A percentile compares a stretch with the other conserved stretches of the same genome.
Evolutionary conservation across 2,797 vertebrate genomes (phyloP).

Genomic region (Bucorvus abyssinicus): DNA sequence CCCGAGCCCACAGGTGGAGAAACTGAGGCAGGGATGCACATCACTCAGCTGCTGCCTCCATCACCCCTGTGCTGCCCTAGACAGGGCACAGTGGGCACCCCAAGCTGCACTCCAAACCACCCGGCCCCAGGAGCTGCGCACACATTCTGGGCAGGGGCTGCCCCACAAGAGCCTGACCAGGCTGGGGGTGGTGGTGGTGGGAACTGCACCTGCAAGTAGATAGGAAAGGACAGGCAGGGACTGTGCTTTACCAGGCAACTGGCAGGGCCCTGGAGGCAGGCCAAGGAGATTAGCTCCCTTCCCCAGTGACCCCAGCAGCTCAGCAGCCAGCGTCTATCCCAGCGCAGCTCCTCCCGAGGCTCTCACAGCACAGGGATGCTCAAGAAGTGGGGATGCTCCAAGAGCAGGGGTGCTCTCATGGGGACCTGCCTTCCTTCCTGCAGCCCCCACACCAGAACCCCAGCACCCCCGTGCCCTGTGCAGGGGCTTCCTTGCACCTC

Average conservation of each 20-base stretch:
- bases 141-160: background rate
- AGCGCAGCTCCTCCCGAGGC: background rate
- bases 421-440: background rate
- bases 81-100: background rate
- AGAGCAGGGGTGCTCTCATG: background rate
- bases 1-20: background rate
- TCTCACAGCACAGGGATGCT: background rate
- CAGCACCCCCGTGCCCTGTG: background rate
- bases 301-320: background rate
- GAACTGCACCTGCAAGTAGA: background rate
- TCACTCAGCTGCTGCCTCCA: background rate
- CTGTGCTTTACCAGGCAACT: background rate
- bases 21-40: background rate
- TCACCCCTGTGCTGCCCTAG: background rate
- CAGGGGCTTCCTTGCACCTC: background rate
- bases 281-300: conserved; percentile 6
- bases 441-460: background rate
- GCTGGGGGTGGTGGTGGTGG: background rate
- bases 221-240: background rate
- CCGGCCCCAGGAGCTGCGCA: background rate
- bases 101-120: background rate
- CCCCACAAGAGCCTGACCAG: accelerated
- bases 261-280: background rate
- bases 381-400: background rate
- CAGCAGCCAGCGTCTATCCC: background rate